Conservation (phyloP, 2,113 vertebrate species). For the Ciconia stormi region DNA sequence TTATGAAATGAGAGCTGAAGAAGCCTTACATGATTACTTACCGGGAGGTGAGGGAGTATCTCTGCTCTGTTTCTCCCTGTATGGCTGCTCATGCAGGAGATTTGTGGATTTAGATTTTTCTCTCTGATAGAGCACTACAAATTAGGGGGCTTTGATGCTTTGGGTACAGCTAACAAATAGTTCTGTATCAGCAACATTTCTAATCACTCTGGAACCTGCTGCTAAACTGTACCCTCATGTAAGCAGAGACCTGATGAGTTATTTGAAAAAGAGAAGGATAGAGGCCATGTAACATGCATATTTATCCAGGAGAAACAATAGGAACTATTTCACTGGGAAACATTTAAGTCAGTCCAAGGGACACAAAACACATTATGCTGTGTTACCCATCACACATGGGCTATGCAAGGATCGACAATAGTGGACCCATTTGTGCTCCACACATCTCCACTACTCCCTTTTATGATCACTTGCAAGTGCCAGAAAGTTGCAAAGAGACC, state of each 20-base stretch:
- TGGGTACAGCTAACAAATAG: background rate
- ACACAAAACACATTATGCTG: background rate
- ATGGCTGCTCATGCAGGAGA: background rate
- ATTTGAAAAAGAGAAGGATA: background rate
- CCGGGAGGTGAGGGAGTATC: background rate
- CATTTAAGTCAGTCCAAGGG: background rate
- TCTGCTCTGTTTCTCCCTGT: background rate
- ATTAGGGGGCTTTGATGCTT: background rate
- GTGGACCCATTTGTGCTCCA: background rate
- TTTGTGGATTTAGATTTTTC: background rate
- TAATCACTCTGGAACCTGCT: background rate
- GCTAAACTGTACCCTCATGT: fast-evolving
- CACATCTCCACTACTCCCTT: background rate
- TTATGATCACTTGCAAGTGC: background rate
- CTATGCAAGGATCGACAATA: background rate
- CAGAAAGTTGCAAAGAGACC: background rate
- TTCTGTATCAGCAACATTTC: background rate
- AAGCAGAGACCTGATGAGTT: background rate
- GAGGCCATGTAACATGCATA: background rate
- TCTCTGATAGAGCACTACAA: background rate
- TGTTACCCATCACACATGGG: background rate
- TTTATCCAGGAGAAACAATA: background rate
- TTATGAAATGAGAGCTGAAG: background rate
- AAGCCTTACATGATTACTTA: background rate
- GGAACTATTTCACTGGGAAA: background rate